phyloP scores from a whole-genome alignment of 1,140 invertebrate species.

The Drosophila kanapiae region DNA sequence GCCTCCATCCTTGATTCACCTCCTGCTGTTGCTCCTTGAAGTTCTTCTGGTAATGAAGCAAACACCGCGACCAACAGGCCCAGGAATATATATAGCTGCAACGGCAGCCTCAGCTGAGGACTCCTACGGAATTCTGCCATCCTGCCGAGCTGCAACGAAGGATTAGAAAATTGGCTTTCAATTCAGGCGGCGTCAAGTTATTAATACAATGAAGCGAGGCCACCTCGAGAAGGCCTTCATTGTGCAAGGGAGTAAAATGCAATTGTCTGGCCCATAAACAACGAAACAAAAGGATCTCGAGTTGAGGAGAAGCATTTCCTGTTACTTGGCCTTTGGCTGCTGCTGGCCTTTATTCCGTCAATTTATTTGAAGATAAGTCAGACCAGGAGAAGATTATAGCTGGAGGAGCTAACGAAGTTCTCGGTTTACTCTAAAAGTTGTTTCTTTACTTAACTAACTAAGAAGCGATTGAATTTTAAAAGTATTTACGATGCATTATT shows the following conservation, averaged over 20 bases:
- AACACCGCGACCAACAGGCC: slow-evolving; percentile 27
- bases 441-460: not conserved
- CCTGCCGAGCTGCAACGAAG: slow-evolving; percentile 26
- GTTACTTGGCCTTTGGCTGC: slow-evolving; percentile 5
- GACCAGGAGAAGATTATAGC: no score
- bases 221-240: slow-evolving; percentile 24
- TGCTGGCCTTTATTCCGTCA: slow-evolving; percentile 18
- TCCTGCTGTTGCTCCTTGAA: slow-evolving; percentile 11
- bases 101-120: slow-evolving; percentile 5
- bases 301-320: not conserved
- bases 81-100: slow-evolving; percentile 27
- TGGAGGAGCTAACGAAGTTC: not conserved
- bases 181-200: slow-evolving; percentile 41
- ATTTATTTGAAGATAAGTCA: slow-evolving; percentile 29
- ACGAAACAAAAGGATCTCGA: slow-evolving; percentile 11
- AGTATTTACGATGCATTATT: not conserved
- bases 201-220: slow-evolving; percentile 55
- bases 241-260: slow-evolving; percentile 33
- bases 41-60: slow-evolving; percentile 62
- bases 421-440: not conserved
- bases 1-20: slow-evolving; percentile 12
- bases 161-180: slow-evolving; percentile 40
- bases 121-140: slow-evolving; percentile 16
- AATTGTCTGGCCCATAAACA: slow-evolving; percentile 52
- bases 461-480: not conserved